These are phyloP conservation scores for Cantharis nigra DNA, from an alignment of 2,888 invertebrate species.

Conservation along the genomic window DNA sequence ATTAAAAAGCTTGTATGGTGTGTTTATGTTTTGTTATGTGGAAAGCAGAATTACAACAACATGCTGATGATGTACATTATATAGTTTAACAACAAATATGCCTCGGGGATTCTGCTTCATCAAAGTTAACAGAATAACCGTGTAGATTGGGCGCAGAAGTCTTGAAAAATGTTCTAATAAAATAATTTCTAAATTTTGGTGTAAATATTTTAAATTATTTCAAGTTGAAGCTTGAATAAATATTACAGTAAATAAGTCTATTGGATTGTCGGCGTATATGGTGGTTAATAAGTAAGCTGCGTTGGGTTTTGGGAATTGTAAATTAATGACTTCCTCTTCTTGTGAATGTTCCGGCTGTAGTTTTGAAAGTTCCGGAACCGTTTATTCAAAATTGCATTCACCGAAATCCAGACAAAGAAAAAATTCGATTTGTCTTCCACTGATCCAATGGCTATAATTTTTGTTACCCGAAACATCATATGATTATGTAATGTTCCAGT, in stretches of 20 bases:
- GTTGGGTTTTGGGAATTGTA: neutral
- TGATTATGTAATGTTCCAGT: neutral
- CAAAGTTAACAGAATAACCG: neutral
- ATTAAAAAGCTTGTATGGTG: neutral
- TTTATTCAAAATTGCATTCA: neutral
- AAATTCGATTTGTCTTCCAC: neutral
- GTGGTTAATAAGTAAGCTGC: neutral
- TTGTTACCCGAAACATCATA: no score
- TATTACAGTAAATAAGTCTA: neutral
- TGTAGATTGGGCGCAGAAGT: neutral
- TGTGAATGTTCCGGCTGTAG: neutral
- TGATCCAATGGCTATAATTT: no score
- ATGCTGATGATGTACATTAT: neutral
- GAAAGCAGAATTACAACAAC: neutral
- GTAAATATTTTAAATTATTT: neutral
- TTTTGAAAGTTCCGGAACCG: neutral
- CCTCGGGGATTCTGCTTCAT: neutral
- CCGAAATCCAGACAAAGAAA: neutral
- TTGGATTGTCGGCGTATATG: neutral
- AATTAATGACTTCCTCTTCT: neutral
- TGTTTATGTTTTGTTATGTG: neutral
- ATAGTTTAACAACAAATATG: neutral
- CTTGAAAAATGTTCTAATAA: neutral
- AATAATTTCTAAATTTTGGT: neutral
- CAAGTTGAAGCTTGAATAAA: neutral